Base-by-base conservation (phyloP, 2,888 invertebrate species). In the Drosophila quinaria region DNA sequence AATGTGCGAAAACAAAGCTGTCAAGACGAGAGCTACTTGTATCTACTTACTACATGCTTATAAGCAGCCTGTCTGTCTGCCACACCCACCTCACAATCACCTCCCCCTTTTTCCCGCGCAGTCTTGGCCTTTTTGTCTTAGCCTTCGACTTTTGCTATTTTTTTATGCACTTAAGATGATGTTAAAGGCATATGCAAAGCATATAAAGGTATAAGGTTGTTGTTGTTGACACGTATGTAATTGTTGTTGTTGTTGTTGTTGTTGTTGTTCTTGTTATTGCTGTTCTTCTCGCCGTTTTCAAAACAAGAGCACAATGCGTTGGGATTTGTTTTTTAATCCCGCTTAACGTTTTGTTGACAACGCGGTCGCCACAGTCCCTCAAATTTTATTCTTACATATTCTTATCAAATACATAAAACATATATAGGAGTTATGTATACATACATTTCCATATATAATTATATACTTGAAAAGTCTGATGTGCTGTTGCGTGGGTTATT, bases 101-200 rank as follows among this genome's bases (percentile, higher is more conserved):
- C 29, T 0, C 47, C 25, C 10, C 5, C 29, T 13, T 13, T 4
- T 19, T 19, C 13, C 19, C 6, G 60, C 50, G 13, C 50, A 33
- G 42, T 33, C 29, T 31, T 49, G 25, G 8, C 29, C 10, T 49
- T 63, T 70, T 77, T 69, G 65, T 64, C 49, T 80, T 71, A 62
- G 51, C 33, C 74, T 70, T 61, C 71, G 85, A 78, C 80, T 85
- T 87, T 74, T 86, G 89, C 82, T 80, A 82, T 86, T 89, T 84
- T 86, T 89, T 84, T 88, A 85, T 68, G 86, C 80, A 72, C 67
- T 76, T 89, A 74, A 87, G 88, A 78, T 49, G 72, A 73, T 75
- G 85, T 89, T 86, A 89, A 88, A 82, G 82, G 74, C 84, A 80
- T 82, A 86, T 89, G 88, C 82, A 85, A 89, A 85, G 64, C 58